These are phyloP conservation scores for Rhinella marina DNA, from an alignment of 2,797 vertebrate species.

Conservation along the genomic window DNA sequence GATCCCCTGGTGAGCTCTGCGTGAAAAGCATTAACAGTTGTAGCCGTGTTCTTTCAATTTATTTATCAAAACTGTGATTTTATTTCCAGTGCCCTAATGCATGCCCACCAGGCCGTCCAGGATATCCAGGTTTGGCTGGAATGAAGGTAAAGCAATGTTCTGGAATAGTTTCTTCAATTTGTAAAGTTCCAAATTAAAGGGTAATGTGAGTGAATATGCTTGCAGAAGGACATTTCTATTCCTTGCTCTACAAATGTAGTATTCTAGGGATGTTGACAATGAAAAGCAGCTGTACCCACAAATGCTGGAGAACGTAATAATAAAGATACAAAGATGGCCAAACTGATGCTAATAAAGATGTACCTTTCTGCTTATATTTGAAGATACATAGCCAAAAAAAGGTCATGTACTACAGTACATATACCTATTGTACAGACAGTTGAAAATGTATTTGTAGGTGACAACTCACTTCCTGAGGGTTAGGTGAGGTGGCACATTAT, in stretches of 20 bases:
- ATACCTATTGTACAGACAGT: neutral
- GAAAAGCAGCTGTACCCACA: neutral
- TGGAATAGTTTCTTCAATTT: neutral
- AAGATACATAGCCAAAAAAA: neutral
- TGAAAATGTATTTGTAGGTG: neutral
- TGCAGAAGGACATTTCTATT: neutral
- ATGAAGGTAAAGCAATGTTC: conserved; percentile 86
- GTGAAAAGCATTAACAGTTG: conserved; percentile 37
- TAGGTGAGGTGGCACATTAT: neutral
- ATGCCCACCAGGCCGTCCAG: conserved; percentile 86
- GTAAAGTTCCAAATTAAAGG: neutral
- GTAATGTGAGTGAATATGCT: neutral
- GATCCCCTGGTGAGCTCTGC: conserved; percentile 78
- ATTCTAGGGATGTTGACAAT: neutral
- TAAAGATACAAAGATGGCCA: neutral
- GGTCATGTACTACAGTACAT: neutral
- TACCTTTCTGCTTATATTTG: neutral
- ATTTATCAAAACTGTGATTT: conserved; percentile 32
- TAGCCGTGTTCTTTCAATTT: conserved; percentile 36
- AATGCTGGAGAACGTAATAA: neutral
- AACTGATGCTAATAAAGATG: neutral
- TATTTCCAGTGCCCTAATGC: conserved; percentile 87
- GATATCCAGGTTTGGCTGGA: conserved; percentile 92
- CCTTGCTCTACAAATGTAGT: neutral
- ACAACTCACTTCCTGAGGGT: neutral